Conservation (phyloP, 1,140 invertebrate species). For the Drosophila ogumai region DNA sequence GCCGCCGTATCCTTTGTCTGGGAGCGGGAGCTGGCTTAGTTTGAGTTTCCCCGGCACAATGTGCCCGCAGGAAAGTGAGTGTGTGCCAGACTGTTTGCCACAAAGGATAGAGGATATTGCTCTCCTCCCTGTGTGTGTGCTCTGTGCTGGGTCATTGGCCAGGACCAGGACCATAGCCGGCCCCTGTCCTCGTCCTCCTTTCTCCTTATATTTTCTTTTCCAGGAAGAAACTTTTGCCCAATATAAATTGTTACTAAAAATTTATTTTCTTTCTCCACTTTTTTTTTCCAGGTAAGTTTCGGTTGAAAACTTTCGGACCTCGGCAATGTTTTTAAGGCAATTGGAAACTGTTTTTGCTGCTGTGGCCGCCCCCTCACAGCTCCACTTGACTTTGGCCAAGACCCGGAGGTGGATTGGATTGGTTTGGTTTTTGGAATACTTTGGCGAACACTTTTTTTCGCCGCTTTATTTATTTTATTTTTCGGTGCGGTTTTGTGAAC, state of each 20-base stretch:
- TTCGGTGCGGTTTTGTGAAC: conserved; percentile 62
- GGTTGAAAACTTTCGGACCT: conserved; percentile 37
- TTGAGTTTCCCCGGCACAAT: conserved; percentile 39
- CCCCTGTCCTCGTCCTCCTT: not conserved
- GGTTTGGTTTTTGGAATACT: conserved; percentile 23
- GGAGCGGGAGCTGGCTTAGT: conserved; percentile 32
- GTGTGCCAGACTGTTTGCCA: conserved; percentile 48
- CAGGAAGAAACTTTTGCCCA: conserved; percentile 44
- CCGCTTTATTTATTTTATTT: conserved; percentile 18
- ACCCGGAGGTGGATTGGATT: conserved; percentile 48
- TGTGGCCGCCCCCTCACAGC: conserved; percentile 31
- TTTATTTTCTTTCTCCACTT: conserved; percentile 28
- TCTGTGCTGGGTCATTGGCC: conserved; percentile 65
- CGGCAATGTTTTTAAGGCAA: conserved; percentile 43
- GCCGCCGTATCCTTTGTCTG: conserved; percentile 57
- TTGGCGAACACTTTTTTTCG: conserved; percentile 8
- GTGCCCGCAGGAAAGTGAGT: conserved; percentile 72
- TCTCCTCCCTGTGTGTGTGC: conserved; percentile 27
- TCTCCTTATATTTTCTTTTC: conserved; percentile 3
- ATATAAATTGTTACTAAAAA: conserved; percentile 58
- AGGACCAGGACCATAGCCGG: not conserved
- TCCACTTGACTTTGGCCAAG: conserved; percentile 43
- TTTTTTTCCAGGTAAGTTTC: conserved; percentile 67
- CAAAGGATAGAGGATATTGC: conserved; percentile 58
- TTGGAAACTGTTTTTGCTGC: conserved; percentile 34